Evolutionary conservation across 2,888 invertebrate genomes (phyloP).

Genomic region (Caenorhabditis sp.): DNA sequence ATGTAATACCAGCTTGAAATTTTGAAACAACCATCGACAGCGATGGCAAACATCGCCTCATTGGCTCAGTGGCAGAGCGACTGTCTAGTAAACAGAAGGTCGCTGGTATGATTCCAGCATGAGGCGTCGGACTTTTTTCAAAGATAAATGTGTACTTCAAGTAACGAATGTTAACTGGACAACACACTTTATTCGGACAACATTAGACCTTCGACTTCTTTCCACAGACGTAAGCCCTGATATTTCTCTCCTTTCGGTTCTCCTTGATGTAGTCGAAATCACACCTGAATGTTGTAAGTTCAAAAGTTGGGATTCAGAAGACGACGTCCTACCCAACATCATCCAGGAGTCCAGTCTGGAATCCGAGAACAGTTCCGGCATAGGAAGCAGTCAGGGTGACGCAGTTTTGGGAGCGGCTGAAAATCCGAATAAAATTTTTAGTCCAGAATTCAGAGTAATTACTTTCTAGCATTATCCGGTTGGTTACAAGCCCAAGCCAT

Average conservation of each 20-base stretch:
- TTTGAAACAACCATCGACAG: background rate
- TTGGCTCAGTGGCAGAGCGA: conserved; percentile 83
- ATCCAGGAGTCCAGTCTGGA: conserved; percentile 19
- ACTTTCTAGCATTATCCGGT: conserved; percentile 34
- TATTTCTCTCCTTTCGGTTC: background rate
- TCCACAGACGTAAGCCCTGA: conserved; percentile 22
- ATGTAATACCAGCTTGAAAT: no score
- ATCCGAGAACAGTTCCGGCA: background rate
- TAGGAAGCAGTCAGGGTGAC: background rate
- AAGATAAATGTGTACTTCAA: no score
- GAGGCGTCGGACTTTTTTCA: no score
- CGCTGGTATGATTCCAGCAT: conserved; percentile 2
- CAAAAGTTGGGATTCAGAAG: background rate
- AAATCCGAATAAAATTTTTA: background rate
- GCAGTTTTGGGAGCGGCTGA: conserved; percentile 27
- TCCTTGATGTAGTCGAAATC: conserved; percentile 18
- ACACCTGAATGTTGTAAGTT: background rate
- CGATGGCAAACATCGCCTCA: no score
- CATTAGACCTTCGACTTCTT: conserved; percentile 3
- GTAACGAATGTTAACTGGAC: no score
- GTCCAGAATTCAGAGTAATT: background rate
- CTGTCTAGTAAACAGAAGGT: conserved; percentile 81
- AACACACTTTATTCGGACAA: background rate
- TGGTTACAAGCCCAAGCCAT: background rate
- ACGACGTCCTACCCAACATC: conserved; percentile 11